Conservation (phyloP, 1,140 invertebrate genomes). For the Drosophila oshimai region DNA sequence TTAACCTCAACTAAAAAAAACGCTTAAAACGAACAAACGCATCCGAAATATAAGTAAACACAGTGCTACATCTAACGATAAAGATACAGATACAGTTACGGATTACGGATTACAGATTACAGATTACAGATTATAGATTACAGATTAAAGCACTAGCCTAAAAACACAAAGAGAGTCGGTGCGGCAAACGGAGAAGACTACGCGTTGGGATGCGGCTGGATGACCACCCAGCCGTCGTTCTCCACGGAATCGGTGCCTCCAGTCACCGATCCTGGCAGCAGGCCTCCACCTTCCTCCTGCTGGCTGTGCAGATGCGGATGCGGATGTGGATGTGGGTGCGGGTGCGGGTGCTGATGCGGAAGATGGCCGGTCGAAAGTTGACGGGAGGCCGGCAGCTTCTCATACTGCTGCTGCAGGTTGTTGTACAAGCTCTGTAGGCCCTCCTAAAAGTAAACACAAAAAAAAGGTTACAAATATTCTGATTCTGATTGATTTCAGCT, state of each 20-base stretch:
- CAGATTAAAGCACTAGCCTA: constrained; percentile 22
- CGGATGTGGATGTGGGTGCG: neutral
- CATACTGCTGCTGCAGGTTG: constrained; percentile 67
- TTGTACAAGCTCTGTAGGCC: constrained; percentile 64
- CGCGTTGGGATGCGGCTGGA: constrained; percentile 54
- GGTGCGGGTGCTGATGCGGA: neutral
- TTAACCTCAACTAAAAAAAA: constrained; percentile 9
- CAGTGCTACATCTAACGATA: constrained; percentile 18
- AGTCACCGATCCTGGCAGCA: neutral
- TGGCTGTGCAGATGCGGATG: neutral
- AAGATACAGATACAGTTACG: constrained; percentile 2
- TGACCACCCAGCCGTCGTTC: constrained; percentile 64
- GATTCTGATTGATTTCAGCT: too few relatives aligned
- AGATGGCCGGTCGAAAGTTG: constrained; percentile 27
- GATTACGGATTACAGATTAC: constrained; percentile 11
- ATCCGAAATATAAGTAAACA: neutral
- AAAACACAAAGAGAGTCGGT: constrained; percentile 3
- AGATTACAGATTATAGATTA: neutral
- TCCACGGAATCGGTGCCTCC: constrained; percentile 35
- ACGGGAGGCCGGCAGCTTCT: constrained; percentile 50
- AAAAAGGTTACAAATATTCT: neutral
- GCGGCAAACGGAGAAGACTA: constrained; percentile 21
- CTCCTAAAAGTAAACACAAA: constrained; percentile 27
- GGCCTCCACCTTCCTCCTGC: neutral
- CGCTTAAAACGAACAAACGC: neutral